phyloP scores from a whole-genome alignment of 92 coral and sea anemone species.

The Anthopleura xanthogrammica region DNA sequence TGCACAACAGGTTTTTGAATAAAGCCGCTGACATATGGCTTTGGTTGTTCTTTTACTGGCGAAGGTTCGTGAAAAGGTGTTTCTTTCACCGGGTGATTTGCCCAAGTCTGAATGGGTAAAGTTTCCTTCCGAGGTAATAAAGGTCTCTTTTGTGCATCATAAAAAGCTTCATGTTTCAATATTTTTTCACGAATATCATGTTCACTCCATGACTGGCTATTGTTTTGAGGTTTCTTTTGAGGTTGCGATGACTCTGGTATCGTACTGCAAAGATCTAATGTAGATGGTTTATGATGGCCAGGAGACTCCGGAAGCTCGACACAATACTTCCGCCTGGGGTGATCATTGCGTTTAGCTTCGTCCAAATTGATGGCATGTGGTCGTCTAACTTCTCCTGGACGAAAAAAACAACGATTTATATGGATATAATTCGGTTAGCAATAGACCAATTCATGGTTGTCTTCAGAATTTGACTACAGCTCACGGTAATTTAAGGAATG shows the following conservation, averaged over 20 bases:
- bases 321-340: conserved; percentile 13
- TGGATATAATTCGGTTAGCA: not conserved
- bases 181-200: not conserved
- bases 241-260: not conserved
- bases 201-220: not conserved
- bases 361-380: conserved; percentile 19
- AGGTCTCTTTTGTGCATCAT: not conserved
- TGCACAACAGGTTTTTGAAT: not conserved
- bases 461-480: no score
- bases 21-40: not conserved
- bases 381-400: conserved; percentile 18
- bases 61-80: not conserved
- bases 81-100: not conserved
- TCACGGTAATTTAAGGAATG: no score
- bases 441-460: no score
- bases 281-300: conserved; percentile 13
- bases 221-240: conserved; percentile 6
- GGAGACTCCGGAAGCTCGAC: conserved; percentile 44
- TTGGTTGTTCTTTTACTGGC: not conserved
- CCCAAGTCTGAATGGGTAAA: conserved; percentile 13
- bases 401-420: not conserved
- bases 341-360: conserved; percentile 15
- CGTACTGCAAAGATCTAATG: not conserved
- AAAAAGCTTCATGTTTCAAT: not conserved
- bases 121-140: not conserved